phyloP scores from a whole-genome alignment of 35 echinoderm and acorn worm species.

The Heliocidaris erythrogramma region DNA sequence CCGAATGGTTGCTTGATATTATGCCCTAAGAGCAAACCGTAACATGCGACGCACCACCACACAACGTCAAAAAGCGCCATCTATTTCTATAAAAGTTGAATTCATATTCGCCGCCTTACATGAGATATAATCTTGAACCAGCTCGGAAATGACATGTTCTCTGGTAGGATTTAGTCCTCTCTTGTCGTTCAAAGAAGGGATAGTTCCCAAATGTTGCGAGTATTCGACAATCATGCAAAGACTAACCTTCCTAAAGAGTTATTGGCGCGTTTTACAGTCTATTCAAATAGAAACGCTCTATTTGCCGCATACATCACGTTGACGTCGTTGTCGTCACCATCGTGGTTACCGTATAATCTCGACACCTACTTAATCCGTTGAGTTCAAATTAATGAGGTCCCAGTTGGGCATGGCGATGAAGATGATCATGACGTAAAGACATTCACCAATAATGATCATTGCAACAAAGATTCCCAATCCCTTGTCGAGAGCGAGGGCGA shows the following conservation, averaged over 20 bases:
- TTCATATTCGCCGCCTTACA: neutral
- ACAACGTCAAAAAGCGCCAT: neutral
- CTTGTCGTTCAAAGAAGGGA: neutral
- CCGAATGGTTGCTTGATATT: too few relatives aligned
- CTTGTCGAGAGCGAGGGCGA: slow-evolving; percentile 15
- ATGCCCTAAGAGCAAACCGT: too few relatives aligned
- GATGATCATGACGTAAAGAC: slow-evolving; percentile 42
- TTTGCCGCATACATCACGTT: too few relatives aligned
- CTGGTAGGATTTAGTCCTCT: neutral
- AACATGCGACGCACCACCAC: neutral
- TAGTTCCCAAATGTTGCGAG: neutral
- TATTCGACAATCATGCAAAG: neutral
- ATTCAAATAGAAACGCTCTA: neutral
- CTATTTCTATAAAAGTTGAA: neutral
- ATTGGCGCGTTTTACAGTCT: neutral
- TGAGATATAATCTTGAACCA: neutral
- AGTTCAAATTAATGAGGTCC: neutral
- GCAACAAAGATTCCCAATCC: slow-evolving; percentile 14
- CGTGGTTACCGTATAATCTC: neutral
- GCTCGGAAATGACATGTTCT: neutral
- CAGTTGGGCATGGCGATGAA: slow-evolving; percentile 34
- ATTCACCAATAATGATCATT: slow-evolving; percentile 42
- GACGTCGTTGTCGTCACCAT: neutral
- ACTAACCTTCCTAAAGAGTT: neutral
- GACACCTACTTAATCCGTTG: neutral